Evolutionary conservation across 2,888 invertebrate genomes (phyloP).

Genomic region (Lottia scabra): DNA sequence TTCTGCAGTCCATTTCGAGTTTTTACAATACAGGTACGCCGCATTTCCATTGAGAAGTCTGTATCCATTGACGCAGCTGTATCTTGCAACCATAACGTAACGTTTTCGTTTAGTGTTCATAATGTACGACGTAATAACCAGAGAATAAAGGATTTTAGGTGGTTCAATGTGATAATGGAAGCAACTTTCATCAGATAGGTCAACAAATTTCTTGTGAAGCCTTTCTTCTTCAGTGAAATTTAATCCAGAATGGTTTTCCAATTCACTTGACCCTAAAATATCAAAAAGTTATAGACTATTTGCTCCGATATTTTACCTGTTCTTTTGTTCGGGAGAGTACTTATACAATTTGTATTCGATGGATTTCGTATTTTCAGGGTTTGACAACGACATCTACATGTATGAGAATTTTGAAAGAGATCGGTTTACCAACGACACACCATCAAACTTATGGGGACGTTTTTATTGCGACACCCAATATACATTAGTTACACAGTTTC

Average conservation of each 20-base stretch:
- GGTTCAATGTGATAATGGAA: slow-evolving; percentile 28
- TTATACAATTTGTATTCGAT: too few relatives aligned
- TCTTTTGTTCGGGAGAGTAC: too few relatives aligned
- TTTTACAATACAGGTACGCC: slow-evolving; percentile 32
- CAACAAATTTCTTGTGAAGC: not conserved
- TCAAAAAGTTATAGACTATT: too few relatives aligned
- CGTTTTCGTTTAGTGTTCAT: slow-evolving; percentile 27
- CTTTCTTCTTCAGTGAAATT: not conserved
- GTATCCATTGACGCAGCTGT: slow-evolving; percentile 33
- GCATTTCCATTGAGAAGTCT: slow-evolving; percentile 24
- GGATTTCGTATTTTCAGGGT: too few relatives aligned
- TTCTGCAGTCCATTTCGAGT: slow-evolving; percentile 28
- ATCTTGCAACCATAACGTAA: slow-evolving; percentile 40
- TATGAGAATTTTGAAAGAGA: too few relatives aligned
- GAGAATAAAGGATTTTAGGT: slow-evolving; percentile 28
- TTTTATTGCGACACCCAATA: too few relatives aligned
- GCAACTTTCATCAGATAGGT: slow-evolving; percentile 12
- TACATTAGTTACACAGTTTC: too few relatives aligned
- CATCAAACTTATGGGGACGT: too few relatives aligned
- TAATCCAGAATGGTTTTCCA: not conserved
- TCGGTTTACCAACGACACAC: too few relatives aligned
- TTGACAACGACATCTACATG: too few relatives aligned
- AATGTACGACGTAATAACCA: slow-evolving; percentile 33
- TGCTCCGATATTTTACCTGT: too few relatives aligned
- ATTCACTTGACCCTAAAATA: too few relatives aligned